Evolutionary conservation across 2,797 vertebrate genomes (phyloP).

Genomic region (Thamnophis elegans): DNA sequence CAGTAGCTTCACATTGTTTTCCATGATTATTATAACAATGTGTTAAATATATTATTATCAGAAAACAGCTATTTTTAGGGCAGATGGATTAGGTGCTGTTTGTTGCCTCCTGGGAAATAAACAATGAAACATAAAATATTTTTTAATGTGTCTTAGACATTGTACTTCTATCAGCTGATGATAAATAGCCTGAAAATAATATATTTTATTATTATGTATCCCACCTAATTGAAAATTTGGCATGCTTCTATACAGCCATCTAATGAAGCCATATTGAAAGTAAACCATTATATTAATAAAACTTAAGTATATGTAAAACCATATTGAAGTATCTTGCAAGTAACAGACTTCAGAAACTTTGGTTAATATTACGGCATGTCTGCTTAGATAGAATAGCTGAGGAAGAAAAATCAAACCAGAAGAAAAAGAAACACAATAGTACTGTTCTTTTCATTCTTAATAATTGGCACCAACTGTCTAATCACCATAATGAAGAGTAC

Average conservation of each 20-base stretch:
- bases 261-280: neutral
- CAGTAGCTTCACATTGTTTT: slow-evolving; percentile 71
- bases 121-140: neutral
- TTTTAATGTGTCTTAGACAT: neutral
- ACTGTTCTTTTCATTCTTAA: neutral
- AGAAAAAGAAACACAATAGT: neutral
- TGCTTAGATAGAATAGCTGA: slow-evolving; percentile 4
- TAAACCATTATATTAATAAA: neutral
- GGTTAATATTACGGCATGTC: neutral
- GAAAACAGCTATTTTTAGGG: neutral
- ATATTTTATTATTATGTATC: neutral
- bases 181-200: no score
- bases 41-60: slow-evolving; percentile 12
- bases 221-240: neutral
- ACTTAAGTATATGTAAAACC: neutral
- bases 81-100: neutral
- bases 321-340: neutral
- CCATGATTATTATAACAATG: slow-evolving; percentile 58
- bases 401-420: neutral
- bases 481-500: slow-evolving; percentile 2
- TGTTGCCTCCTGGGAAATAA: neutral
- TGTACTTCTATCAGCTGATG: neutral
- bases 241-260: neutral
- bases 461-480: neutral
- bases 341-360: neutral